Evolutionary conservation across 2,113 vertebrate species (phyloP).

Genomic region (Nannospalax galili): DNA sequence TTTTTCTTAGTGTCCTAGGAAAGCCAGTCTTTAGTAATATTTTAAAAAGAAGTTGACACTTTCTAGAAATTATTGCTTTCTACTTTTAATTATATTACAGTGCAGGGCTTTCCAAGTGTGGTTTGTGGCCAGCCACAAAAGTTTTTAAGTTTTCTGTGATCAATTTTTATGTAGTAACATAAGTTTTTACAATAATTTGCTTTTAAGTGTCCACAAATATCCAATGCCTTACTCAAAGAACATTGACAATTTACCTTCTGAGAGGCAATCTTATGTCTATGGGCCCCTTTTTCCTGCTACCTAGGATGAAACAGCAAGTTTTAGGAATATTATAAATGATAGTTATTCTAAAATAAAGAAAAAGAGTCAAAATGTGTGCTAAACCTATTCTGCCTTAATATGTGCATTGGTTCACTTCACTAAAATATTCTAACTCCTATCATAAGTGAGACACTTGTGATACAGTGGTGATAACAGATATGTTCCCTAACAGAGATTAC

Average conservation of each 20-base stretch:
- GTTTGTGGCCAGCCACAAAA: constrained; percentile 1
- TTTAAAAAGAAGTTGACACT: neutral
- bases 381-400: neutral
- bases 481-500: neutral
- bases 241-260: neutral
- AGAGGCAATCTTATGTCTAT: neutral
- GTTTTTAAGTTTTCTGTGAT: neutral
- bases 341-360: neutral
- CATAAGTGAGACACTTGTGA: neutral
- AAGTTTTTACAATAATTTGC: neutral
- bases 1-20: neutral
- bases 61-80: constrained; percentile 23
- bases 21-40: neutral
- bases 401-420: neutral
- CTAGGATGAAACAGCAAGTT: constrained; percentile 18
- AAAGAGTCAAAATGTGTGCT: neutral
- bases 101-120: neutral
- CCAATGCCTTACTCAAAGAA: neutral
- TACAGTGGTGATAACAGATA: neutral
- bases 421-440: neutral
- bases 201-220: neutral
- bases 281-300: neutral
- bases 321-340: constrained; percentile 14
- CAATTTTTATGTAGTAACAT: constrained; percentile 7
- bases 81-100: neutral